Percentiles rank a stretch among this genome's conserved stretches.
Evolutionary conservation across 2,888 invertebrate genomes (phyloP).

Genomic region (Polyploca ridens): DNA sequence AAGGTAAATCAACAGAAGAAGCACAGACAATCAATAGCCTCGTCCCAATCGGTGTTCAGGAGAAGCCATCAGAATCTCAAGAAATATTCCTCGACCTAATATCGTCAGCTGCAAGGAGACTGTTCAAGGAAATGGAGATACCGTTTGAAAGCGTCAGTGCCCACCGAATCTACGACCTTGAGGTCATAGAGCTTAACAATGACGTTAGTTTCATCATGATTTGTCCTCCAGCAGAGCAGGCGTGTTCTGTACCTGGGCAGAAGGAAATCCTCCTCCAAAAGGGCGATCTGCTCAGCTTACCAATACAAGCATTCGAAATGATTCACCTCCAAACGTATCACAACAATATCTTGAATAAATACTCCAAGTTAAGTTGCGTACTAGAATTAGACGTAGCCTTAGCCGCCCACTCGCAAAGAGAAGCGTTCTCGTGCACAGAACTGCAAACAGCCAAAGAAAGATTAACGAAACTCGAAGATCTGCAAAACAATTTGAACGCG

Average conservation of each 20-base stretch:
- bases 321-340: conserved; percentile 98
- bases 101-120: conserved; percentile 88
- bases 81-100: conserved; percentile 91
- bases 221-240: conserved; percentile 95
- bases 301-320: conserved; percentile 97
- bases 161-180: conserved; percentile 95
- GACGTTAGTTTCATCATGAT: conserved; percentile 97
- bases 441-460: conserved; percentile 94
- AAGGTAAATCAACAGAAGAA: conserved; percentile 67
- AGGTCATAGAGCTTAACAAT: conserved; percentile 95
- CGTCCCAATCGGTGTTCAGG: conserved; percentile 55
- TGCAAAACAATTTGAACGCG: conserved; percentile 93
- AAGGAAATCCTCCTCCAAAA: conserved; percentile 93
- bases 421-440: conserved; percentile 97
- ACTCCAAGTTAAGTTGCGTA: conserved; percentile 96
- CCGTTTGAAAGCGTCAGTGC: conserved; percentile 87
- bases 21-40: conserved; percentile 62
- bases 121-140: conserved; percentile 93
- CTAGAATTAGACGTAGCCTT: conserved; percentile 96
- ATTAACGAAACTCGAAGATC: conserved; percentile 91
- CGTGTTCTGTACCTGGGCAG: conserved; percentile 95
- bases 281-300: conserved; percentile 94
- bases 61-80: conserved; percentile 89
- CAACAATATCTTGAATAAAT: conserved; percentile 94
- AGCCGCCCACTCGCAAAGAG: conserved; percentile 96